phyloP scores from a whole-genome alignment of 92 coral and sea anemone genomes.

The Pocillopora grandis region DNA sequence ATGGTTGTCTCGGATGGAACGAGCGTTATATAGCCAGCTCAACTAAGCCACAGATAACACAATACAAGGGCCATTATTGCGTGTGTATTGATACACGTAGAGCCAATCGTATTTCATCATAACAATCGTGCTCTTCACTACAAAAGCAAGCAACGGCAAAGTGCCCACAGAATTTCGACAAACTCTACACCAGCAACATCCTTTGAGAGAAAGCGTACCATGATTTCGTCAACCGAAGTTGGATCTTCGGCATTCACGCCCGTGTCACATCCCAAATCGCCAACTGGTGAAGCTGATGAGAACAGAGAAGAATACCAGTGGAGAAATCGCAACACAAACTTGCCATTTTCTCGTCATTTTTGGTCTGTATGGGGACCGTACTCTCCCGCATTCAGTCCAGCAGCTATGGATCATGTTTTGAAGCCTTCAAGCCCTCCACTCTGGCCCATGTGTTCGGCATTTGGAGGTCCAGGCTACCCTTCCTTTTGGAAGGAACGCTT shows the following conservation, averaged over 20 bases:
- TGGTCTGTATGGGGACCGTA: slow-evolving; percentile 56
- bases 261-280: slow-evolving; percentile 27
- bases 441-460: slow-evolving; percentile 44
- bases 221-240: slow-evolving; percentile 41
- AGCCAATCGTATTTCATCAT: slow-evolving; percentile 48
- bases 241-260: slow-evolving; percentile 44
- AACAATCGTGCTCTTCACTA: slow-evolving; percentile 46
- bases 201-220: not conserved
- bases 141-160: slow-evolving; percentile 31
- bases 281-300: slow-evolving; percentile 15
- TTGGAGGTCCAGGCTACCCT: slow-evolving; percentile 49
- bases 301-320: slow-evolving; percentile 33
- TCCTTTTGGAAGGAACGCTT: slow-evolving; percentile 48
- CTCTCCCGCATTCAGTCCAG: slow-evolving; percentile 31
- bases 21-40: slow-evolving; percentile 6
- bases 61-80: slow-evolving; percentile 50
- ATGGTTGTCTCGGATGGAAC: slow-evolving; percentile 25
- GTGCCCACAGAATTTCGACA: slow-evolving; percentile 18
- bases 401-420: slow-evolving; percentile 44
- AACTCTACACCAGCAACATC: slow-evolving; percentile 24
- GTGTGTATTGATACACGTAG: slow-evolving; percentile 65
- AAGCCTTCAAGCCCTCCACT: slow-evolving; percentile 47
- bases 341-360: slow-evolving; percentile 38
- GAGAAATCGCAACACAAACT: slow-evolving; percentile 23
- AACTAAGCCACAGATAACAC: slow-evolving; percentile 34